Evolutionary conservation across 2,888 invertebrate genomes (phyloP).

Genomic region (Lepidochitona cinerea): DNA sequence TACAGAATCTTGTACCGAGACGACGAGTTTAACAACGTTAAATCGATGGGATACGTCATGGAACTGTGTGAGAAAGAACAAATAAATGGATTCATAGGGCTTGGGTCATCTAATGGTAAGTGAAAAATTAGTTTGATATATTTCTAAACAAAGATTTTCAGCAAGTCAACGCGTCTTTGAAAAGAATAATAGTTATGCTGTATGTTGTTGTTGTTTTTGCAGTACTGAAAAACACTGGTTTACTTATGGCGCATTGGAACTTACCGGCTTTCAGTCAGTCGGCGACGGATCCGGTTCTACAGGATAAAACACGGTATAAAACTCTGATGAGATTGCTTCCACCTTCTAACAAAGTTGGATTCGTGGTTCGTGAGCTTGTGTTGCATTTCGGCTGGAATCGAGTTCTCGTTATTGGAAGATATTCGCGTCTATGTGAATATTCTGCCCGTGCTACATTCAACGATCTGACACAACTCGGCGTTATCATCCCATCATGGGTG

Average conservation of each 20-base stretch:
- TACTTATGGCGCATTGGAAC: neutral
- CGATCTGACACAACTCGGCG: neutral
- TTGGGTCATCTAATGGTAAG: neutral
- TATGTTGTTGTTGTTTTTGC: no score
- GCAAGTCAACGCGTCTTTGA: no score
- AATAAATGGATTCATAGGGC: neutral
- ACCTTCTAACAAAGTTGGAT: neutral
- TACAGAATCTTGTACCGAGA: conserved; percentile 3
- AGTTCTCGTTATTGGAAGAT: neutral
- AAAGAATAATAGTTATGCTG: no score
- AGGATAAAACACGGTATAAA: neutral
- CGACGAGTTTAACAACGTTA: neutral
- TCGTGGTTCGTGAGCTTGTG: neutral
- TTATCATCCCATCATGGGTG: neutral
- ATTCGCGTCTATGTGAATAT: neutral
- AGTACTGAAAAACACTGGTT: neutral
- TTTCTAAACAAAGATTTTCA: no score
- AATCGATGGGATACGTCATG: neutral
- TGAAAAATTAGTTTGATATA: no score
- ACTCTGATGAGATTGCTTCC: neutral
- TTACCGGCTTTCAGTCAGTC: neutral
- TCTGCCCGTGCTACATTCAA: neutral
- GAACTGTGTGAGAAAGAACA: neutral
- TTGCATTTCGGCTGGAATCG: neutral
- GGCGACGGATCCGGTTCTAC: neutral